Conservation (phyloP, 2,888 invertebrate species). For the Patella caerulea region DNA sequence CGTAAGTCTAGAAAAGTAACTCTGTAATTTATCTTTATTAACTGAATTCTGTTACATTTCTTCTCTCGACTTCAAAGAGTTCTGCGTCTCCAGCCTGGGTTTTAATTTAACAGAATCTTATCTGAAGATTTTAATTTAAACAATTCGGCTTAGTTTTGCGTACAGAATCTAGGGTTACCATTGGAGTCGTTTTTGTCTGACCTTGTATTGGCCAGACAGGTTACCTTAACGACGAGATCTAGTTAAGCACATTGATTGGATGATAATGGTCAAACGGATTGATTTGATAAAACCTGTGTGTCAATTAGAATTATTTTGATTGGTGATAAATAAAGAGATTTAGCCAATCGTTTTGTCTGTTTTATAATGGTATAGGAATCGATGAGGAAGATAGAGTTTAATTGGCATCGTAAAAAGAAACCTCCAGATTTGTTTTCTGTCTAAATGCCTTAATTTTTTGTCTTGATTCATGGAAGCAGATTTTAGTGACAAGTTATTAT, state of each 20-base stretch:
- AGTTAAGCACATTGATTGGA: not conserved
- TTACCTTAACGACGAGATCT: not conserved
- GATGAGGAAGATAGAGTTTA: not conserved
- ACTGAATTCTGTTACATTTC: too few relatives aligned
- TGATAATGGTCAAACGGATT: not conserved
- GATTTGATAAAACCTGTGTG: not conserved
- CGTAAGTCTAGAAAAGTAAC: too few relatives aligned
- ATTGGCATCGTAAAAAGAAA: not conserved
- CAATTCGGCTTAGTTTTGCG: not conserved
- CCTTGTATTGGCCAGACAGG: not conserved
- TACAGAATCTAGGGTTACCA: not conserved
- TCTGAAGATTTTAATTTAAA: not conserved
- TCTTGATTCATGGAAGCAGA: not conserved
- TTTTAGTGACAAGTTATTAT: not conserved
- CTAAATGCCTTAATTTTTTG: not conserved
- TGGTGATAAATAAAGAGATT: not conserved
- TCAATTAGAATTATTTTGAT: constrained; percentile 9
- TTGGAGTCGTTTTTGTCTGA: not conserved
- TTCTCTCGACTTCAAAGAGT: too few relatives aligned
- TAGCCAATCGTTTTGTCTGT: constrained; percentile 5
- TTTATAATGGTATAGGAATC: not conserved
- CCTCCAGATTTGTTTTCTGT: not conserved
- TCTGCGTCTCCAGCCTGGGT: too few relatives aligned
- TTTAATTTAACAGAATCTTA: too few relatives aligned
- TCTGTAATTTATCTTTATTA: too few relatives aligned